Conservation (phyloP, 1,140 invertebrate species). For the Myzus persicae region DNA sequence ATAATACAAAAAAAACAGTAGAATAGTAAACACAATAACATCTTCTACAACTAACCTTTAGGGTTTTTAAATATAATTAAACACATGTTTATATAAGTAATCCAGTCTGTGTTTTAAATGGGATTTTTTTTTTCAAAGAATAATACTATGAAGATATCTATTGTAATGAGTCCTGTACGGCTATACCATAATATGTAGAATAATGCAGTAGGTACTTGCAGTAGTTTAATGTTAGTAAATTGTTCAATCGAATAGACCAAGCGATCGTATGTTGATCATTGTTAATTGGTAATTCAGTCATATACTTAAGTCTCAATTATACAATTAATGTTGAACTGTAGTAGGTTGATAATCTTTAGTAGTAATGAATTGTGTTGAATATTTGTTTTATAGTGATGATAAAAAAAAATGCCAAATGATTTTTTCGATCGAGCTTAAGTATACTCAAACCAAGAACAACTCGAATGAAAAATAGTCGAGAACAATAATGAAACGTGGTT, state of each 20-base stretch:
- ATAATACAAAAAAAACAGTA: background rate
- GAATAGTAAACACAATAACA: background rate
- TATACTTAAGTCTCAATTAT: background rate
- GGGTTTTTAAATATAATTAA: background rate
- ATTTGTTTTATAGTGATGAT: background rate
- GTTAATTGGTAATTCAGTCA: background rate
- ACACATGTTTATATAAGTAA: background rate
- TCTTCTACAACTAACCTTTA: background rate
- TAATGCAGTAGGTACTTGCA: too few relatives aligned
- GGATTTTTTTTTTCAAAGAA: background rate
- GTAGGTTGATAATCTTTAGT: background rate
- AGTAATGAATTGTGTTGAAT: background rate
- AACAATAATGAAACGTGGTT: background rate
- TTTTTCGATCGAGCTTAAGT: background rate
- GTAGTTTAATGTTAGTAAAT: too few relatives aligned
- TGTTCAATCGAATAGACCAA: too few relatives aligned
- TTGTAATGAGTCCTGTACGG: background rate
- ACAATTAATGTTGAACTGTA: background rate
- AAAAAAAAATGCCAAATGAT: background rate
- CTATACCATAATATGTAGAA: background rate
- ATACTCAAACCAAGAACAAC: background rate
- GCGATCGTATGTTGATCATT: background rate
- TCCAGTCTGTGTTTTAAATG: background rate
- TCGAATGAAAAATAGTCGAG: constrained; percentile 9
- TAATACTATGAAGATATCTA: background rate